These are phyloP conservation scores for Tipula vernalis DNA, from an alignment of 2,888 invertebrate species.

Conservation along the genomic window DNA sequence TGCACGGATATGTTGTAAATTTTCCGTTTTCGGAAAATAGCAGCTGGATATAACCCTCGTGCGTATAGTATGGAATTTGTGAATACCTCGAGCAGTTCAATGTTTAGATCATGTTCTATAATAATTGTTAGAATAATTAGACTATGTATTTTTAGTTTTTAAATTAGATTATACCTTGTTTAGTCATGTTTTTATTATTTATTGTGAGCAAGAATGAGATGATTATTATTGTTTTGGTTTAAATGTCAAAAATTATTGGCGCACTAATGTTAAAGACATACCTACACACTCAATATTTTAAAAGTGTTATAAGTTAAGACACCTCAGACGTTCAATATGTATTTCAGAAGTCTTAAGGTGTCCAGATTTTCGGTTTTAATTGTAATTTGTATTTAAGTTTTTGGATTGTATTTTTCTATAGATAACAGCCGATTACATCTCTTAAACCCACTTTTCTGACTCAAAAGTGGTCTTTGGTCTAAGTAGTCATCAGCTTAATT, in stretches of 20 bases:
- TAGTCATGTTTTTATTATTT: neutral
- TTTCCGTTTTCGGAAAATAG: slow-evolving; percentile 29
- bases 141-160: neutral
- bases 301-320: neutral
- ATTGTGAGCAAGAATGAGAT: neutral
- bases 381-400: too few species aligned
- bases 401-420: too few species aligned
- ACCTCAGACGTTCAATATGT: neutral
- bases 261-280: neutral
- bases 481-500: too few species aligned
- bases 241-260: neutral
- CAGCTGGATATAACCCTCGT: slow-evolving; percentile 28
- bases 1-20: slow-evolving; percentile 29
- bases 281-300: neutral
- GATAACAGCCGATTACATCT: too few species aligned
- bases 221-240: neutral
- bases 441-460: too few species aligned
- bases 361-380: neutral
- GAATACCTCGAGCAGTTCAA: slow-evolving; percentile 30
- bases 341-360: neutral
- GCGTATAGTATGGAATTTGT: slow-evolving; percentile 29
- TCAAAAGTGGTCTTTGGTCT: too few species aligned
- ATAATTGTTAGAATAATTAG: neutral
- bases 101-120: slow-evolving; percentile 21
- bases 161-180: neutral